Conservation (phyloP, 2,888 invertebrate species). For the Erebia ligea region DNA sequence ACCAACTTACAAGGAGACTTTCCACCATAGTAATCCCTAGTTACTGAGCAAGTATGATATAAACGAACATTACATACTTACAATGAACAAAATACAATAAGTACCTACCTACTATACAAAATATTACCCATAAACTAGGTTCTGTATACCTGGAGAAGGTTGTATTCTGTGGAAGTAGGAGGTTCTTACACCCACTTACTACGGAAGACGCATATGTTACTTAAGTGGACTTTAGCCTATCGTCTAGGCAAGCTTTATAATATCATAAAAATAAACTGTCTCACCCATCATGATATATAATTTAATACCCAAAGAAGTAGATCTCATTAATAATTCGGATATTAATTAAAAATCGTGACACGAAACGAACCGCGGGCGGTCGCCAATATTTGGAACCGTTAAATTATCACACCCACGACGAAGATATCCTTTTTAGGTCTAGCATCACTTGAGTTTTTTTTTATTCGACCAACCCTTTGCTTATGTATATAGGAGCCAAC, state of each 20-base stretch:
- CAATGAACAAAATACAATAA: too few species aligned
- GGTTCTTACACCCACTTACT: background rate
- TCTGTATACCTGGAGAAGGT: too few species aligned
- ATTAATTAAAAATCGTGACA: conserved; percentile 39
- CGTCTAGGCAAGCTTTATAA: background rate
- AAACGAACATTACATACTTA: too few species aligned
- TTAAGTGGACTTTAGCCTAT: background rate
- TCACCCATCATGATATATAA: background rate
- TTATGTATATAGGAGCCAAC: too few species aligned
- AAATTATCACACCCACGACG: conserved; percentile 43
- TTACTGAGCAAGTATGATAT: too few species aligned
- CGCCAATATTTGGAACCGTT: conserved; percentile 33
- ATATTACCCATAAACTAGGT: too few species aligned
- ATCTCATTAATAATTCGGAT: conserved; percentile 41
- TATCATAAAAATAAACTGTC: background rate
- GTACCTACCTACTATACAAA: too few species aligned
- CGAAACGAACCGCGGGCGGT: conserved; percentile 38
- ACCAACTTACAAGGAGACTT: too few species aligned
- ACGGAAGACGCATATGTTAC: background rate
- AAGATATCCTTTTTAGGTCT: conserved; percentile 1
- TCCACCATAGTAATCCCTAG: too few species aligned
- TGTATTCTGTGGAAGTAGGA: too few species aligned
- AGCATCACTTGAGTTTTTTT: background rate
- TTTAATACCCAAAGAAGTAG: conserved; percentile 26
- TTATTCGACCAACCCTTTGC: too few species aligned